Evolutionary conservation across 2,888 invertebrate genomes (phyloP).

Genomic region (Drosophila picticornis): DNA sequence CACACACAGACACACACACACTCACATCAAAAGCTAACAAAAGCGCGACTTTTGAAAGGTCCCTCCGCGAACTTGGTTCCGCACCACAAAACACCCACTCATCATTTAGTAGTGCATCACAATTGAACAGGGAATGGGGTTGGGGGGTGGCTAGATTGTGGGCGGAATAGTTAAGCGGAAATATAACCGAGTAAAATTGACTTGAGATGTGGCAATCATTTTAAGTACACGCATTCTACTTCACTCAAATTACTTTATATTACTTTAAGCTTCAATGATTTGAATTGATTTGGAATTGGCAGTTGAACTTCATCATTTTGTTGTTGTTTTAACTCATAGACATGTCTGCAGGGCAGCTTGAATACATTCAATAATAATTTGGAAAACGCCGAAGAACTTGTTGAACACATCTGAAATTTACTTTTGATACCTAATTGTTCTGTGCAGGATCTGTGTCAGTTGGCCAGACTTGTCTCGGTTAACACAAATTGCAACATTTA

Average conservation of each 20-base stretch:
- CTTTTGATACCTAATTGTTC: no score
- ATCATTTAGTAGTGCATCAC: slow-evolving; percentile 26
- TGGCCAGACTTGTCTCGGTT: background rate
- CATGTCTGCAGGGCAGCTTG: no score
- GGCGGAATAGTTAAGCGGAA: slow-evolving; percentile 17
- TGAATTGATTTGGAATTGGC: background rate
- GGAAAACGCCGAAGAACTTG: accelerated
- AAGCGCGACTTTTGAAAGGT: slow-evolving; percentile 55
- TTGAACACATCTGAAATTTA: background rate
- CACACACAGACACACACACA: background rate
- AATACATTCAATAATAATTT: background rate
- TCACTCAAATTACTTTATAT: no score
- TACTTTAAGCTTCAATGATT: background rate
- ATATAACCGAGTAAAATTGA: slow-evolving; percentile 9
- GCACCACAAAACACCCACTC: slow-evolving; percentile 2
- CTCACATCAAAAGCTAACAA: slow-evolving; percentile 57
- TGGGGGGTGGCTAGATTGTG: background rate
- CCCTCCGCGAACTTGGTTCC: slow-evolving; percentile 27
- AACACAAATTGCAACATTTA: accelerated
- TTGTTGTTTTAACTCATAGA: no score
- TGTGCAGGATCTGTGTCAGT: background rate
- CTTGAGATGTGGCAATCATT: slow-evolving; percentile 11
- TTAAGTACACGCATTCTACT: background rate
- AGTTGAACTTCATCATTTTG: background rate
- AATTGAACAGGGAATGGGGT: background rate